A percentile compares a stretch with the other conserved stretches of the same genome.
Conservation (phyloP, 2,113 vertebrate species). For the Dissostichus mawsoni region DNA sequence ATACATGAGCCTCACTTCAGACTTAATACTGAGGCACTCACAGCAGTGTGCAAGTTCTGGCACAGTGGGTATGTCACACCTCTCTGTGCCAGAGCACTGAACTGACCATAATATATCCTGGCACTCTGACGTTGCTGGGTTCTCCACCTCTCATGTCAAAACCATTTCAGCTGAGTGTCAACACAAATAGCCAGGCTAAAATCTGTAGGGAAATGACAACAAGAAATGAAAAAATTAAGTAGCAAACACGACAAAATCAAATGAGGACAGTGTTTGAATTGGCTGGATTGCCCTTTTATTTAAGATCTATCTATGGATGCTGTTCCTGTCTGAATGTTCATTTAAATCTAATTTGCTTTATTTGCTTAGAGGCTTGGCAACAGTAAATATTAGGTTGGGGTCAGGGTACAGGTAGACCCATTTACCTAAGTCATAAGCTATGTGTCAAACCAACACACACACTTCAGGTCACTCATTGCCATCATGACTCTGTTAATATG, state of each 20-base stretch:
- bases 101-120: conserved; percentile 77
- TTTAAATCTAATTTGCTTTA: not conserved
- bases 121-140: conserved; percentile 47
- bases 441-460: not conserved
- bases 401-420: not conserved
- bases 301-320: not conserved
- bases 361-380: not conserved
- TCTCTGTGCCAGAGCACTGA: conserved; percentile 54
- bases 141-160: conserved; percentile 44
- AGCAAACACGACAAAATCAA: not conserved
- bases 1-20: conserved; percentile 54
- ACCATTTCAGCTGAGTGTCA: conserved; percentile 36
- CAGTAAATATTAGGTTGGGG: not conserved
- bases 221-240: not conserved
- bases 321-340: not conserved
- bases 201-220: not conserved
- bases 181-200: conserved; percentile 20
- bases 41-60: conserved; percentile 72
- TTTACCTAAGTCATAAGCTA: not conserved
- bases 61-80: conserved; percentile 70
- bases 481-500: not conserved
- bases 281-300: not conserved
- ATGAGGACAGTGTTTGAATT: not conserved
- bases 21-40: conserved; percentile 54
- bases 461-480: not conserved